Conservation (phyloP, 2,888 invertebrate genomes). For the Acanthococcus lagerstroemiae region DNA sequence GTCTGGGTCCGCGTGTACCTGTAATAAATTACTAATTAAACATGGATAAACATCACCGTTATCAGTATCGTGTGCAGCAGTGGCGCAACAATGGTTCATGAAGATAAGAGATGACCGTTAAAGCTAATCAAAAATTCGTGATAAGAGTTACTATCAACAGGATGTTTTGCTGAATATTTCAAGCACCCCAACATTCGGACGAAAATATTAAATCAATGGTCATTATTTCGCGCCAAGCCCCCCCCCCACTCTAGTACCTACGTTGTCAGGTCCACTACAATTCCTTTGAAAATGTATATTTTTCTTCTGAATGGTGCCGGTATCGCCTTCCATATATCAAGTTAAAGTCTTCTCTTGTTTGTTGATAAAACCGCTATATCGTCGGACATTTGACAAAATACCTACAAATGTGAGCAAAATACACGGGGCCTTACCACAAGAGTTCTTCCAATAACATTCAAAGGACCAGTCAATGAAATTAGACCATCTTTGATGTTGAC, state of each 20-base stretch:
- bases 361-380: not conserved
- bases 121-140: not conserved
- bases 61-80: no score
- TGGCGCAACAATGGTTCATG: no score
- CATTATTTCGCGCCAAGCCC: no score
- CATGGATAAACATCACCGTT: conserved; percentile 1
- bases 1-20: conserved; percentile 81
- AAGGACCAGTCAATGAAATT: conserved; percentile 57
- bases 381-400: not conserved
- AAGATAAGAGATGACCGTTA: not conserved
- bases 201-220: no score
- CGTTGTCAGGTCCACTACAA: no score
- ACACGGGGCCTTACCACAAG: conserved; percentile 36
- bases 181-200: no score
- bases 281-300: no score
- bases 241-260: no score
- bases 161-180: no score
- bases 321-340: no score
- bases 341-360: no score
- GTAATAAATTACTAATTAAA: conserved; percentile 18
- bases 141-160: not conserved
- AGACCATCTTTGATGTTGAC: conserved; percentile 53
- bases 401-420: not conserved
- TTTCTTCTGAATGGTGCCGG: no score
- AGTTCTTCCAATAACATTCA: conserved; percentile 61